Conservation (phyloP, 2,888 invertebrate genomes). For the Hirtodrosophila duncani region DNA sequence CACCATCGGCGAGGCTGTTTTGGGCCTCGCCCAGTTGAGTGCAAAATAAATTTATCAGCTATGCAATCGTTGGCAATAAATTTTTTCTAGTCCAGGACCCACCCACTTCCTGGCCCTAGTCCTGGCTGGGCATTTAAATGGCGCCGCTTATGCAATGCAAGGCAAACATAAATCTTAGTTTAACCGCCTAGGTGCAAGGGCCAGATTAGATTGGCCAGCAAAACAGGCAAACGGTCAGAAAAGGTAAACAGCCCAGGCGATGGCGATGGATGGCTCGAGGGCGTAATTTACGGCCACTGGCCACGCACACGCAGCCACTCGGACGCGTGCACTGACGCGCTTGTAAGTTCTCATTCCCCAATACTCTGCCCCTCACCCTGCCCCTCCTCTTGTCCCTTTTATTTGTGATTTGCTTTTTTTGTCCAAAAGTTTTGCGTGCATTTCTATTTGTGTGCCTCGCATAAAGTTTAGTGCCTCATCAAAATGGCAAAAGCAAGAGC, state of each 20-base stretch:
- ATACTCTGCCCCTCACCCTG: neutral
- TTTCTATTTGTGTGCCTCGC: slow-evolving; percentile 61
- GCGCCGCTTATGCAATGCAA: slow-evolving; percentile 60
- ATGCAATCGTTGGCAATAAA: slow-evolving; percentile 61
- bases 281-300: slow-evolving; percentile 15
- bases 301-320: slow-evolving; percentile 17
- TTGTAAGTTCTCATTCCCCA: slow-evolving; percentile 21
- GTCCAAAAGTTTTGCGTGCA: slow-evolving; percentile 49
- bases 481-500: slow-evolving; percentile 43
- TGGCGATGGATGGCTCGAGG: slow-evolving; percentile 8
- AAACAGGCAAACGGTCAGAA: neutral
- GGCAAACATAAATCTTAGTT: slow-evolving; percentile 57
- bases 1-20: slow-evolving; percentile 11
- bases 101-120: slow-evolving; percentile 31
- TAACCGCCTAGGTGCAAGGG: slow-evolving; percentile 36
- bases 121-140: slow-evolving; percentile 51
- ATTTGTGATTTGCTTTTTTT: slow-evolving; percentile 11
- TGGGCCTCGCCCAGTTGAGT: slow-evolving; percentile 27
- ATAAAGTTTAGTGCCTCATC: slow-evolving; percentile 63
- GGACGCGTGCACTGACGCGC: slow-evolving; percentile 3
- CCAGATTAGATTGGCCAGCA: slow-evolving; percentile 48
- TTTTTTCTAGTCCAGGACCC: slow-evolving; percentile 24
- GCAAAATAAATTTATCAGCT: slow-evolving; percentile 64
- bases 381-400: slow-evolving; percentile 15
- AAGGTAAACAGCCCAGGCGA: slow-evolving; percentile 18